phyloP scores from a whole-genome alignment of 2,888 invertebrate genomes.

The Lasioglossum marginatum region DNA sequence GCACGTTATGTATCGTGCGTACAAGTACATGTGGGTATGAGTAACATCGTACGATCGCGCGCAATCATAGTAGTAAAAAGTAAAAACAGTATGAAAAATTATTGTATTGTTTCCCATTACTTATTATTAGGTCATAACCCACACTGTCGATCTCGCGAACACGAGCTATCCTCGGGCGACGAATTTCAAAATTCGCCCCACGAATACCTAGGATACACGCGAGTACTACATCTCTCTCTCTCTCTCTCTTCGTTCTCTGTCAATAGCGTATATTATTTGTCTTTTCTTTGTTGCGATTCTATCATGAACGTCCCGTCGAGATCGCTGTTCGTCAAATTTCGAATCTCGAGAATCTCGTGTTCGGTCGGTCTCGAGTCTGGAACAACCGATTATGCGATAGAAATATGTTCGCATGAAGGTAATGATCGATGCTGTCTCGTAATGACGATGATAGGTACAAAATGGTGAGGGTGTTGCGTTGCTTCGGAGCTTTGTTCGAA shows the following conservation, averaged over 20 bases:
- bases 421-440: slow-evolving; percentile 50
- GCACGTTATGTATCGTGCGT: slow-evolving; percentile 20
- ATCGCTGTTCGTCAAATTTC: not conserved
- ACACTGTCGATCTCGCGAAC: slow-evolving; percentile 56
- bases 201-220: not conserved
- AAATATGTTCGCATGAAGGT: slow-evolving; percentile 32
- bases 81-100: slow-evolving; percentile 83
- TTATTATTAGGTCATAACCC: slow-evolving; percentile 77
- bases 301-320: not conserved
- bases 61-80: slow-evolving; percentile 82
- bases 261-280: not conserved
- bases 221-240: not conserved
- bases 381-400: slow-evolving; percentile 51
- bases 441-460: slow-evolving; percentile 48
- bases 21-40: slow-evolving; percentile 71
- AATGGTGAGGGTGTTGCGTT: slow-evolving; percentile 45
- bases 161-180: slow-evolving; percentile 28
- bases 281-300: not conserved
- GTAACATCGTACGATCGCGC: slow-evolving; percentile 78
- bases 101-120: slow-evolving; percentile 82
- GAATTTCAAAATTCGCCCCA: not conserved
- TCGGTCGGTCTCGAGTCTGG: slow-evolving; percentile 48
- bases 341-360: slow-evolving; percentile 23
- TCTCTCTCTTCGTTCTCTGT: not conserved
- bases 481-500: slow-evolving; percentile 7